Conservation (phyloP, 1,140 invertebrate species). For the Drosophila ohnishii region DNA sequence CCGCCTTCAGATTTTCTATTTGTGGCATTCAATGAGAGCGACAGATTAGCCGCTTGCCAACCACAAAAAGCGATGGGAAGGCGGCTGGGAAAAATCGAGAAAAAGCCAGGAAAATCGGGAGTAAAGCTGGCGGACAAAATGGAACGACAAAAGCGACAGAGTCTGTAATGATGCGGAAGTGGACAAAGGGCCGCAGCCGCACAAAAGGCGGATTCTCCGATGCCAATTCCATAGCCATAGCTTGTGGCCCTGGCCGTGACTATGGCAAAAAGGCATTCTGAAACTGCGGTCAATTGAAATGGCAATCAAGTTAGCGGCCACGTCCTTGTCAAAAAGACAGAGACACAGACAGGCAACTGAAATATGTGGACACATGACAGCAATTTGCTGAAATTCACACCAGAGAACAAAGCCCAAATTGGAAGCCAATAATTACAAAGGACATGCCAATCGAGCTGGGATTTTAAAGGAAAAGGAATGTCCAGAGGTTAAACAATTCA, state of each 20-base stretch:
- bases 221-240: conserved; percentile 22
- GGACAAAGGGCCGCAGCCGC: conserved; percentile 62
- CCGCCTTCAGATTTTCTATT: conserved; percentile 27
- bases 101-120: conserved; percentile 17
- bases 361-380: conserved; percentile 22
- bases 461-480: neutral
- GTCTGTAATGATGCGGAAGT: conserved; percentile 76
- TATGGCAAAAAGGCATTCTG: conserved; percentile 61
- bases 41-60: conserved; percentile 65
- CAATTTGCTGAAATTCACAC: conserved; percentile 68
- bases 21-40: conserved; percentile 61
- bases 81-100: conserved; percentile 19
- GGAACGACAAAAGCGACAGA: conserved; percentile 59
- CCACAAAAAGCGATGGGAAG: conserved; percentile 41
- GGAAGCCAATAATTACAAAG: conserved; percentile 27
- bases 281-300: conserved; percentile 82
- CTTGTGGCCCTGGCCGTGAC: conserved; percentile 15
- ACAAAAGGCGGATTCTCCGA: conserved; percentile 37
- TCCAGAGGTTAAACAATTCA: neutral
- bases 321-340: conserved; percentile 63
- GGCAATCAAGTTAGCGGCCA: conserved; percentile 80
- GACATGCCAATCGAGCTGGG: neutral
- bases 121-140: conserved; percentile 30
- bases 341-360: conserved; percentile 1
- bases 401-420: conserved; percentile 38